Conservation (phyloP, 2,888 invertebrate genomes). For the Spatulosminthurus flaviceps region DNA sequence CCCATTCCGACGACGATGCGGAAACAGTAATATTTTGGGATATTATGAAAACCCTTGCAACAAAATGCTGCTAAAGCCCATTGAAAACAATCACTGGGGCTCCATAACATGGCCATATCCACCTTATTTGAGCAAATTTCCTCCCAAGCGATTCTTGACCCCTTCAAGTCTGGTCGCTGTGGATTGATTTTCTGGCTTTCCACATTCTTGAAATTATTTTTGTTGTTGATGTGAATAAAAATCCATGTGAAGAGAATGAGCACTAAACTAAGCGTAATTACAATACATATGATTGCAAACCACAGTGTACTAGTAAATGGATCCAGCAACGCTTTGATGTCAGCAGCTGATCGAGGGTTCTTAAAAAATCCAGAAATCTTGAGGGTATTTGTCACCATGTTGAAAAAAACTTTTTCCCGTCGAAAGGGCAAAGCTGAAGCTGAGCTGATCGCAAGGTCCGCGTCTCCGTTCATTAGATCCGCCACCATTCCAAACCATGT, state of each 20-base stretch:
- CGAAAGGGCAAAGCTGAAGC: constrained; percentile 51
- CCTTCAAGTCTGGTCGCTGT: background rate
- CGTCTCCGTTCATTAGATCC: constrained; percentile 43
- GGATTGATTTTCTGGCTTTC: background rate
- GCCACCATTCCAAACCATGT: constrained; percentile 55
- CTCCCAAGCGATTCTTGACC: background rate
- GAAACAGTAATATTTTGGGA: constrained; percentile 40
- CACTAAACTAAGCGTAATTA: background rate
- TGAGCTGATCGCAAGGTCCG: constrained; percentile 52
- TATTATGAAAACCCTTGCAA: constrained; percentile 47
- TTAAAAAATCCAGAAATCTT: constrained; percentile 50
- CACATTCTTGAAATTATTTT: background rate
- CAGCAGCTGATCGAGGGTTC: constrained; percentile 22
- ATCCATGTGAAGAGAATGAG: constrained; percentile 24
- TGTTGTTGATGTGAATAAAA: background rate
- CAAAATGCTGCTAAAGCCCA: constrained; percentile 49
- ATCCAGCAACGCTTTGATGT: constrained; percentile 34
- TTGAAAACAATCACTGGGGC: constrained; percentile 41
- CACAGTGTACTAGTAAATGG: constrained; percentile 51
- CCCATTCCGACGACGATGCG: constrained; percentile 46
- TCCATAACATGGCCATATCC: constrained; percentile 29
- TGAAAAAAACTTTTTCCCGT: constrained; percentile 52
- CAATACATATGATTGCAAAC: constrained; percentile 14
- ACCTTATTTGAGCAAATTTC: too few species aligned
- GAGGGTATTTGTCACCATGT: constrained; percentile 51